Percentiles rank a stretch among this genome's conserved stretches.
phyloP scores from a whole-genome alignment of 2,888 invertebrate genomes.

The Cantharis flavilabris region DNA sequence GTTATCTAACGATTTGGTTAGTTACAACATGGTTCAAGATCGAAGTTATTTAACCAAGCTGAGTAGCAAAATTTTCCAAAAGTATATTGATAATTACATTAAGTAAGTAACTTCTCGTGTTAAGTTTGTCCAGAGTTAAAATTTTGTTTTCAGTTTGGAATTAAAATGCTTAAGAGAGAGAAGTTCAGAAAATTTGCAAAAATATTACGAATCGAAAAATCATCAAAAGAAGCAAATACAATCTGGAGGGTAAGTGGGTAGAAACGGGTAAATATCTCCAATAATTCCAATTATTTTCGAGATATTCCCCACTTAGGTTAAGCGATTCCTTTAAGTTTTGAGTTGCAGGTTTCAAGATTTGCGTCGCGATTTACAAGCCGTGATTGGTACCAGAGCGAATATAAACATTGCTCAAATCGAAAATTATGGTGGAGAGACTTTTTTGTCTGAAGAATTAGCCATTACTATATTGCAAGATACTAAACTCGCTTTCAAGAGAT shows the following conservation, averaged over 20 bases:
- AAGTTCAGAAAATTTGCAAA: conserved; percentile 73
- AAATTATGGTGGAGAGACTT: conserved; percentile 96
- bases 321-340: not conserved
- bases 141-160: conserved; percentile 63
- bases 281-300: too few species aligned
- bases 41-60: conserved; percentile 77
- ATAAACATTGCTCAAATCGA: conserved; percentile 94
- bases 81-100: conserved; percentile 79
- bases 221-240: conserved; percentile 94
- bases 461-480: conserved; percentile 89
- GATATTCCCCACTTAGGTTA: not conserved
- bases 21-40: conserved; percentile 79
- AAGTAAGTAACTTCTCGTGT: conserved; percentile 53
- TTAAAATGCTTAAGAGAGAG: conserved; percentile 77
- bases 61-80: conserved; percentile 79
- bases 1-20: conserved; percentile 72
- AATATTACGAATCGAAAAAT: conserved; percentile 90
- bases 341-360: conserved; percentile 83
- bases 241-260: conserved; percentile 71
- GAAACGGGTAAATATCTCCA: not conserved
- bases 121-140: not conserved
- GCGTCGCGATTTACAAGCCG: conserved; percentile 89
- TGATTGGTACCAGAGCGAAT: conserved; percentile 88
- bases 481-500: conserved; percentile 86
- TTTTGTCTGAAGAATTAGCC: conserved; percentile 92